Percentiles rank a stretch among this genome's conserved stretches.
phyloP scores from a whole-genome alignment of 2,113 vertebrate genomes.

The Leucosticte australis region DNA sequence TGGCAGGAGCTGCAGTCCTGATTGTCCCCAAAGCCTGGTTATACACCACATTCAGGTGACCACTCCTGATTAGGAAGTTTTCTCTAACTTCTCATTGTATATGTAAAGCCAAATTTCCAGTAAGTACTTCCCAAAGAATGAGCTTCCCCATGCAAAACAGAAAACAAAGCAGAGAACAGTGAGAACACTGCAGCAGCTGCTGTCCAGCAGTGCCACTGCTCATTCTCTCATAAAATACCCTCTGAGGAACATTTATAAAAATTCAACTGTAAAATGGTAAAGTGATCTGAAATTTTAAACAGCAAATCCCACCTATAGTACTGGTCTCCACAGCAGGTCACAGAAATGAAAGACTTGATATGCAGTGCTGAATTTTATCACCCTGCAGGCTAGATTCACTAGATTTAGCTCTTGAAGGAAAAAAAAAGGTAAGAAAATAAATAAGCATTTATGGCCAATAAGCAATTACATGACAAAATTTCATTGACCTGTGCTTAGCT shows the following conservation, averaged over 20 bases:
- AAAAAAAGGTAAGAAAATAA: not conserved
- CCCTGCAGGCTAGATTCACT: not conserved
- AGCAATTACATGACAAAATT: not conserved
- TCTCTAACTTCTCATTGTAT: not conserved
- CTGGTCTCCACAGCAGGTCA: not conserved
- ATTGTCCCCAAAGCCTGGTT: not conserved
- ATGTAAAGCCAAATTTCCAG: not conserved
- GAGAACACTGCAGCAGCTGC: not conserved
- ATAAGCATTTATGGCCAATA: not conserved
- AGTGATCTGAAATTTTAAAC: not conserved
- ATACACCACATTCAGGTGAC: rapidly evolving
- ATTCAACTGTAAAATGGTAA: not conserved
- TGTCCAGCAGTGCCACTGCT: not conserved
- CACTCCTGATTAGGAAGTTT: not conserved
- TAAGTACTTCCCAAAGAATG: not conserved
- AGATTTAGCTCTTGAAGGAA: not conserved
- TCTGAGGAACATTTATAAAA: not conserved
- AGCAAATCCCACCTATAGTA: not conserved
- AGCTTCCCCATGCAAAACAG: not conserved
- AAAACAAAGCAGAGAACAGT: not conserved
- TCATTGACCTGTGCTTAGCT: not conserved
- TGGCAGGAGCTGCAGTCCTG: not conserved
- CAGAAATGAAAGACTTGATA: not conserved
- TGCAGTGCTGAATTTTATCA: not conserved
- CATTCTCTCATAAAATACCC: no score